phyloP scores from a whole-genome alignment of 2,113 vertebrate genomes.

The Barbus barbus region DNA sequence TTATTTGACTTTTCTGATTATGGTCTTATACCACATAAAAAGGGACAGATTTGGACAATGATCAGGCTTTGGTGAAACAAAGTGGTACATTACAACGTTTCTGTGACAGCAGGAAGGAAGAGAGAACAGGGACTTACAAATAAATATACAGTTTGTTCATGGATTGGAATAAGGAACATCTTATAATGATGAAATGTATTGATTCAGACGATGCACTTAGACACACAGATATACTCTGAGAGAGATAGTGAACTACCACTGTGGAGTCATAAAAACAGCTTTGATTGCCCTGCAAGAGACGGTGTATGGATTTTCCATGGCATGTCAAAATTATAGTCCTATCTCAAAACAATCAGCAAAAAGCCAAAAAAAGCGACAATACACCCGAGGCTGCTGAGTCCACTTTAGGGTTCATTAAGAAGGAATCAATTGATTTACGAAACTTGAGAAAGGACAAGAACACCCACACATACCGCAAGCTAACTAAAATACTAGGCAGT shows the following conservation, averaged over 20 bases:
- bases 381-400: conserved; percentile 67
- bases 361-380: conserved; percentile 38
- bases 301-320: conserved; percentile 62
- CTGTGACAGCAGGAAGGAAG: neutral
- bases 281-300: conserved; percentile 57
- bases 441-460: neutral
- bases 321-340: conserved; percentile 70
- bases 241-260: conserved; percentile 1
- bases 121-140: neutral
- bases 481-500: conserved; percentile 16
- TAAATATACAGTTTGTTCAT: conserved; percentile 22
- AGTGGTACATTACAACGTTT: neutral
- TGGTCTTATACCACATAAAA: neutral
- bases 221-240: conserved; percentile 11
- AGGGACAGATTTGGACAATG: neutral
- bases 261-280: conserved; percentile 60
- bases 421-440: conserved; percentile 62
- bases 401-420: conserved; percentile 64
- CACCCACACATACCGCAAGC: neutral
- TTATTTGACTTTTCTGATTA: neutral
- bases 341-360: conserved; percentile 75
- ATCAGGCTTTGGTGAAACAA: neutral
- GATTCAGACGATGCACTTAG: conserved; percentile 26
- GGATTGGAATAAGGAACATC: conserved; percentile 11
- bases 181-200: conserved; percentile 33